Evolutionary conservation across 2,888 invertebrate genomes (phyloP).

Genomic region (Hecatera dysodea): DNA sequence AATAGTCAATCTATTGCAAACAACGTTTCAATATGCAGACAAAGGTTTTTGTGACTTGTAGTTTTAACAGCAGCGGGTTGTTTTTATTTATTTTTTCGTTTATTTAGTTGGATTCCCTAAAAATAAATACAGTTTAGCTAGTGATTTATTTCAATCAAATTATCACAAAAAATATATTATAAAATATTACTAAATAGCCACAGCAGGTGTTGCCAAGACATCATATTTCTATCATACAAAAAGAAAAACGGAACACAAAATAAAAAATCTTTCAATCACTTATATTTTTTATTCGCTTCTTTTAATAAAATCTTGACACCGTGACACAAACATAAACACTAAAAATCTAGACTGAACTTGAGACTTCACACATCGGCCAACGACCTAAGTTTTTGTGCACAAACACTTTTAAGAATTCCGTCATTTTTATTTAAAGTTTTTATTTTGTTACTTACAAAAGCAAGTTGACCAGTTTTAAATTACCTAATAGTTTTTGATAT

Average conservation of each 20-base stretch:
- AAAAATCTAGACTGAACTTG: constrained; percentile 30
- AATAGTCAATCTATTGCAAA: too few relatives aligned
- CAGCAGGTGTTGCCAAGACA: background rate
- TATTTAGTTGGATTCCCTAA: too few relatives aligned
- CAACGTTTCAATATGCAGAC: too few relatives aligned
- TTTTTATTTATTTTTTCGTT: too few relatives aligned
- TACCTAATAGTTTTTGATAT: constrained; percentile 29
- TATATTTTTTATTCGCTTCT: background rate
- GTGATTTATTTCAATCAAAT: background rate
- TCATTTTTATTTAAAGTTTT: constrained; percentile 29
- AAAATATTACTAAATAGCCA: background rate
- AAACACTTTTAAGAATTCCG: constrained; percentile 22
- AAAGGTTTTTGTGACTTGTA: too few relatives aligned
- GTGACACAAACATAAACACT: constrained; percentile 9
- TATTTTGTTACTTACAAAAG: background rate
- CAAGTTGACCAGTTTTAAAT: constrained; percentile 4
- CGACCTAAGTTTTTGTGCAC: constrained; percentile 44
- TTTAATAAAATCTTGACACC: constrained; percentile 31
- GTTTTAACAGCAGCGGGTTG: too few relatives aligned
- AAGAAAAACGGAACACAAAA: background rate
- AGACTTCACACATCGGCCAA: constrained; percentile 24
- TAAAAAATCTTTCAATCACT: constrained; percentile 3
- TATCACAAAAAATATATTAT: background rate
- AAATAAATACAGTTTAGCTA: background rate
- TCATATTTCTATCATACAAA: constrained; percentile 4